Evolutionary conservation across 2,797 vertebrate species (phyloP).

Genomic region (Malacoctenus gilli): DNA sequence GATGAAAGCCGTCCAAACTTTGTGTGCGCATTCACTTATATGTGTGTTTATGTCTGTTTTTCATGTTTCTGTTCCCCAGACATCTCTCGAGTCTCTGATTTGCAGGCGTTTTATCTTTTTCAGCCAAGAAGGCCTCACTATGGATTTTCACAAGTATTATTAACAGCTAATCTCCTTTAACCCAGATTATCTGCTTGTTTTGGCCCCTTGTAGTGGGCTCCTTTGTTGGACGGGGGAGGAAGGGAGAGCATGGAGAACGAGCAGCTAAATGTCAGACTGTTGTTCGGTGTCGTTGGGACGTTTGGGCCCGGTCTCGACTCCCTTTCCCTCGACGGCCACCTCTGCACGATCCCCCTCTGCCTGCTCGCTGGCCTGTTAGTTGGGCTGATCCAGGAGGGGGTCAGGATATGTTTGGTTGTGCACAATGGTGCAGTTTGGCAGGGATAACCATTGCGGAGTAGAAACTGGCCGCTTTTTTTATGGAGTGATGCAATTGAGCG

Average conservation of each 20-base stretch:
- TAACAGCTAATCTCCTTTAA: slow-evolving; percentile 71
- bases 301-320: slow-evolving; percentile 12
- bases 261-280: slow-evolving; percentile 68
- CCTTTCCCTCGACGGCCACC: slow-evolving; percentile 46
- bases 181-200: slow-evolving; percentile 70
- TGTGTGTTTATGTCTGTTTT: slow-evolving; percentile 38
- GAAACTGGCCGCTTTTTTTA: too few relatives aligned
- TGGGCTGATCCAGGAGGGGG: too few relatives aligned
- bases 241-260: slow-evolving; percentile 21
- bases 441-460: neutral
- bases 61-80: slow-evolving; percentile 35
- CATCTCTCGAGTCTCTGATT: slow-evolving; percentile 38
- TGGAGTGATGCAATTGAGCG: too few relatives aligned
- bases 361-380: neutral
- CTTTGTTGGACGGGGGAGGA: slow-evolving; percentile 41
- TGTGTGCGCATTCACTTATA: slow-evolving; percentile 18
- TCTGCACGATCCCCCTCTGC: slow-evolving; percentile 18
- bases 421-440: slow-evolving; percentile 6
- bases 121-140: slow-evolving; percentile 41
- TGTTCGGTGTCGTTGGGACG: slow-evolving; percentile 42
- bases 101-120: slow-evolving; percentile 51
- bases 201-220: slow-evolving; percentile 29
- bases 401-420: slow-evolving; percentile 13
- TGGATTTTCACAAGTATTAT: slow-evolving; percentile 59
- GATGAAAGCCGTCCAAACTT: slow-evolving; percentile 40